phyloP scores from a whole-genome alignment of 2,797 vertebrate species.

The Steatocranus sp. region DNA sequence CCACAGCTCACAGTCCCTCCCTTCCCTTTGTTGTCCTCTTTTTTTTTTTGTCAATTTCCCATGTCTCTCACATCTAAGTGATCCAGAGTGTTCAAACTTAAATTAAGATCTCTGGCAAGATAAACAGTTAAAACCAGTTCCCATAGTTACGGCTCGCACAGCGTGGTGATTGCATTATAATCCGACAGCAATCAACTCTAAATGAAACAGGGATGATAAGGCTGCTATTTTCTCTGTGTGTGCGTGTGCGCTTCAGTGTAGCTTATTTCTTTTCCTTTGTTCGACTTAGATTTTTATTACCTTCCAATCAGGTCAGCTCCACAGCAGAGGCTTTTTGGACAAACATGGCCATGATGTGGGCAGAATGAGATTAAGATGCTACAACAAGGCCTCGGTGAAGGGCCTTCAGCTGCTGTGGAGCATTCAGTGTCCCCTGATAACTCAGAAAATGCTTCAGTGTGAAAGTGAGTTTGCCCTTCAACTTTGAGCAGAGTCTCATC shows the following conservation, averaged over 20 bases:
- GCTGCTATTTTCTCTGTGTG: conserved; percentile 86
- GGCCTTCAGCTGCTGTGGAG: conserved; percentile 24
- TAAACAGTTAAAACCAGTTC: conserved; percentile 99
- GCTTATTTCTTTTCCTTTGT: conserved; percentile 76
- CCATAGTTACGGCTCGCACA: conserved; percentile 99
- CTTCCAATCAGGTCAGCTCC: conserved; percentile 94
- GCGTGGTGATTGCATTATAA: conserved; percentile 99
- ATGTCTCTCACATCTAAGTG: conserved; percentile 99
- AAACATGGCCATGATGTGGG: conserved; percentile 79
- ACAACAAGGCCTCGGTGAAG: conserved; percentile 55
- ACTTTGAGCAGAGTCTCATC: not conserved
- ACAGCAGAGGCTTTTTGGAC: conserved; percentile 89
- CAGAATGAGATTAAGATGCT: conserved; percentile 72
- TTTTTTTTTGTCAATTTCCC: conserved; percentile 79
- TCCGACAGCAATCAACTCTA: conserved; percentile 99
- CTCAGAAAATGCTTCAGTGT: not conserved
- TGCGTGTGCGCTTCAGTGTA: conserved; percentile 40
- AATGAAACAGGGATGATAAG: conserved; percentile 99
- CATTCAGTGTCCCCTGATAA: not conserved
- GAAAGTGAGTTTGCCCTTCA: conserved; percentile 11
- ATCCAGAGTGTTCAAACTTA: conserved; percentile 99
- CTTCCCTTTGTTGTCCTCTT: conserved; percentile 79
- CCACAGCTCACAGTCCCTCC: conserved; percentile 73
- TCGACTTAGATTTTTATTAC: conserved; percentile 96
- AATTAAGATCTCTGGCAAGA: conserved; percentile 99